Evolutionary conservation across 2,888 invertebrate species (phyloP).

Genomic region (Pheosia tremula): DNA sequence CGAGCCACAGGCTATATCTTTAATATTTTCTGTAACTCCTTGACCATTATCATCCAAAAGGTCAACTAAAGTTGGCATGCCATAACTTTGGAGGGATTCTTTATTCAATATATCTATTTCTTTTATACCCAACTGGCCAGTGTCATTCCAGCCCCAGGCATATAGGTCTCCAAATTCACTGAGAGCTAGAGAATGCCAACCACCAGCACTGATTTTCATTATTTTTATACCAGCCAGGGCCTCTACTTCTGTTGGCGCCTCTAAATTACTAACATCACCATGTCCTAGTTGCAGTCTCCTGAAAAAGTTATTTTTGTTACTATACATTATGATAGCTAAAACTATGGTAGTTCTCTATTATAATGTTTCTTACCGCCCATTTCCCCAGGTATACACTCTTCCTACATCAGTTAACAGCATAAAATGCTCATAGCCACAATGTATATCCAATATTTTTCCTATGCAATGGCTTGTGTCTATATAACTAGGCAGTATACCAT

Average conservation of each 20-base stretch:
- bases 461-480: constrained; percentile 81
- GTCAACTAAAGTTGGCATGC: constrained; percentile 67
- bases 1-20: constrained; percentile 89
- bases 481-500: constrained; percentile 84
- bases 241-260: constrained; percentile 87
- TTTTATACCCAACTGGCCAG: constrained; percentile 91
- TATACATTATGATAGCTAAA: not conserved
- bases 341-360: too few relatives aligned
- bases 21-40: constrained; percentile 75
- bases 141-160: constrained; percentile 96
- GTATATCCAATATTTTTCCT: constrained; percentile 85
- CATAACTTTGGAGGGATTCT: constrained; percentile 50
- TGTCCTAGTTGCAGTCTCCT: constrained; percentile 96
- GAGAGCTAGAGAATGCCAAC: constrained; percentile 94
- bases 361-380: constrained; percentile 87
- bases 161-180: constrained; percentile 93
- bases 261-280: constrained; percentile 86
- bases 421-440: constrained; percentile 93
- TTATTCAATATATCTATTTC: constrained; percentile 47
- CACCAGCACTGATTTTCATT: constrained; percentile 89
- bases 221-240: constrained; percentile 91
- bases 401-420: constrained; percentile 88
- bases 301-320: constrained; percentile 41
- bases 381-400: constrained; percentile 92
- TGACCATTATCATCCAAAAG: constrained; percentile 66